Conservation (phyloP, 2,113 vertebrate species). For the Xenopus laevis region DNA sequence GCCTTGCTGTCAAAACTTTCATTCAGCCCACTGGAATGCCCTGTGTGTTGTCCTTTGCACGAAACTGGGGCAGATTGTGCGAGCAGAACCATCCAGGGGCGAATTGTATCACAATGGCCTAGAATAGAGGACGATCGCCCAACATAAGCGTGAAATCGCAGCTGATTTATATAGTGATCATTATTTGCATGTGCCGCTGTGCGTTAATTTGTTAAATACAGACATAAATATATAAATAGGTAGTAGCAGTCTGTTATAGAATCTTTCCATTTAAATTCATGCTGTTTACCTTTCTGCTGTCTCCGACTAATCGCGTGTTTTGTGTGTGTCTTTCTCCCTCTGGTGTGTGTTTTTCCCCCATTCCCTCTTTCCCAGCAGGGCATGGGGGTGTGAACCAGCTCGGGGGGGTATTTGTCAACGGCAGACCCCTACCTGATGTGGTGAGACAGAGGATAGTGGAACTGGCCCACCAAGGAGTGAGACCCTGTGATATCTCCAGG, state of each 20-base stretch:
- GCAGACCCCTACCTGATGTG: conserved; percentile 97
- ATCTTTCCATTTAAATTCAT: no score
- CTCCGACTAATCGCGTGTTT: conserved; percentile 69
- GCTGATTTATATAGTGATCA: neutral
- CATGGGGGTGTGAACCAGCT: conserved; percentile 99
- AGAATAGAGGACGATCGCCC: neutral
- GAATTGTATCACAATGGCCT: neutral
- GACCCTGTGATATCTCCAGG: conserved; percentile 97
- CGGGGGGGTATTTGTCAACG: conserved; percentile 99
- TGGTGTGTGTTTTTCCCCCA: conserved; percentile 60
- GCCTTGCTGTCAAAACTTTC: no score
- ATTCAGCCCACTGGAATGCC: neutral
- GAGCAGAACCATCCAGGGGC: neutral
- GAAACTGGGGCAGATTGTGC: no score
- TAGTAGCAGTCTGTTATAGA: no score
- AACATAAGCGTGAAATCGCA: neutral
- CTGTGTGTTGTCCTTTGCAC: neutral
- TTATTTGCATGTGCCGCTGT: neutral
- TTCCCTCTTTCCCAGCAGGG: conserved; percentile 86
- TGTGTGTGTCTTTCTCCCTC: conserved; percentile 65
- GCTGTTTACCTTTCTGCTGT: conserved; percentile 6
- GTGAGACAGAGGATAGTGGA: conserved; percentile 98
- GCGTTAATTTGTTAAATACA: no score
- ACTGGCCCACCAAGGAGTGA: conserved; percentile 94
- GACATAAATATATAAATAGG: no score